Evolutionary conservation across 2,888 invertebrate genomes (phyloP), one percentile per base, ranked within the genome.

Genomic region (Lypha dubia): DNA sequence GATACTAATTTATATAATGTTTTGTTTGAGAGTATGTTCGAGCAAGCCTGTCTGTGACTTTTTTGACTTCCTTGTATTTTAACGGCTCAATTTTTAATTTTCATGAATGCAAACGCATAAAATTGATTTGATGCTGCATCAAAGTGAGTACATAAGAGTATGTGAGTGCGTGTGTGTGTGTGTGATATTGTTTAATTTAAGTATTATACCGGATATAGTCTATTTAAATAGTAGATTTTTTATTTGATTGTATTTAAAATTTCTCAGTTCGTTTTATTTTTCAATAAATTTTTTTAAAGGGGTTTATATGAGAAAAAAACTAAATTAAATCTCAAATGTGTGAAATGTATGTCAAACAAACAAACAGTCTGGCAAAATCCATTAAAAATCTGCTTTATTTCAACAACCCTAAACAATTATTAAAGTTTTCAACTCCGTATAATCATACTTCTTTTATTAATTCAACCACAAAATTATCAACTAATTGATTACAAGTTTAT

Each of bases 181-280:
- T 80, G 80, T 80, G 74, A 71, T 65, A 56, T 1, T 13, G 11
- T 65, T 73, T 49, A 65, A 44, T 74, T 56, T 24, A 15, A 28
- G 32, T 74, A 56, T 44, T 53, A 70, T 68, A 84, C 81, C 84
- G 84, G 84, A 84, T 81, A 81, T 81, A 65, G 74, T 79, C 84
- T 81, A 84, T 84, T 84, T 77, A 81, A 53, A 71, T 62, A 63
- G 68, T 68, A 28, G 32, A n/a, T 68, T 79, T 70, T 74, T 4
- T 53, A 70, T 81, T 81, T 74, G n/a, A 76, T 60, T 70, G 65
- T 44, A 81, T 81, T 58, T 65, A 63, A 65, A 58, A 60, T 46
- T n/a, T 60, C 32, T 35, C n/a, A 35, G 5, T 60, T 60, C 35
- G 17, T 17, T 58, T 38, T 3, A 15, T 20, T 62, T 15, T 22